A percentile compares a stretch with the other conserved stretches of the same genome.
phyloP scores from a whole-genome alignment of 2,888 invertebrate species.

The Beris morrisii region DNA sequence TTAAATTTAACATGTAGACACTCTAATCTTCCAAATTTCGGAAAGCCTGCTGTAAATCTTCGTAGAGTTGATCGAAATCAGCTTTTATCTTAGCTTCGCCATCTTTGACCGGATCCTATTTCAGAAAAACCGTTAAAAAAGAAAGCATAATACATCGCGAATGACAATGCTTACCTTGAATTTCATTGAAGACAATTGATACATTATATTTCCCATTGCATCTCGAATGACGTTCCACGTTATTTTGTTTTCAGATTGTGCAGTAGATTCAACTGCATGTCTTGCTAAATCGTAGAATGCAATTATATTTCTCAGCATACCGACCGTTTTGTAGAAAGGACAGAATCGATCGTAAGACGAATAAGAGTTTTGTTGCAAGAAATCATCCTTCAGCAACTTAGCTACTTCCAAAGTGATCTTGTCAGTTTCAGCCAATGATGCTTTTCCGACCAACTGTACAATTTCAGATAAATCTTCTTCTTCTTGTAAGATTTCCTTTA shows the following conservation, averaged over 20 bases:
- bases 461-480: conserved; percentile 99
- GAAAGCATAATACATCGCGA: background rate
- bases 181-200: conserved; percentile 98
- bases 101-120: conserved; percentile 94
- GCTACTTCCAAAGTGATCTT: conserved; percentile 99
- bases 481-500: conserved; percentile 93
- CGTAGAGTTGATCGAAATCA: conserved; percentile 94
- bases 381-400: conserved; percentile 97
- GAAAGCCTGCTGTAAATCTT: conserved; percentile 97
- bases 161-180: conserved; percentile 74
- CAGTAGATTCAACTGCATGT: conserved; percentile 96
- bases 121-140: conserved; percentile 38
- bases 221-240: conserved; percentile 98
- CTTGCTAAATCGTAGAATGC: conserved; percentile 97
- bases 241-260: conserved; percentile 98
- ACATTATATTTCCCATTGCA: conserved; percentile 93
- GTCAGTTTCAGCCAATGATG: conserved; percentile 96
- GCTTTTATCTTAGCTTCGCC: conserved; percentile 96
- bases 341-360: conserved; percentile 96
- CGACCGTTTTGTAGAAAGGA: conserved; percentile 99
- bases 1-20: conserved; percentile 41
- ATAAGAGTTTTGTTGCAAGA: conserved; percentile 99
- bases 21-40: conserved; percentile 95
- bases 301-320: conserved; percentile 98
- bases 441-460: conserved; percentile 99